phyloP scores from a whole-genome alignment of 2,113 vertebrate species.

The Rhinolophus ferrumequinum region DNA sequence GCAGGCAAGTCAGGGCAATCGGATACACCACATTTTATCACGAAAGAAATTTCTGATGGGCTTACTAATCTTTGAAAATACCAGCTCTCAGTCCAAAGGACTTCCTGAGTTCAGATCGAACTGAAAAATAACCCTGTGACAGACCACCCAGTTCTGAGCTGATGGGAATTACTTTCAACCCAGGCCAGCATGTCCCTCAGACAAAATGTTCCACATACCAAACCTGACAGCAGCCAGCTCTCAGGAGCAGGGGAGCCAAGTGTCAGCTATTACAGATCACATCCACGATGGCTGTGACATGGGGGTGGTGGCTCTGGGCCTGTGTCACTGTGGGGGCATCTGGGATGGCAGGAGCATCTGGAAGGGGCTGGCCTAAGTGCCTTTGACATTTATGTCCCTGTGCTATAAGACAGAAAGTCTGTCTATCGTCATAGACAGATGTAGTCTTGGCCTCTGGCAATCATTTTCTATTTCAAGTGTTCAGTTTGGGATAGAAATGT shows the following conservation, averaged over 20 bases:
- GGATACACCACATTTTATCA: constrained; percentile 28
- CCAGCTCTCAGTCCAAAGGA: constrained; percentile 16
- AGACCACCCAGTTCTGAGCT: constrained; percentile 63
- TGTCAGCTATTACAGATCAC: constrained; percentile 28
- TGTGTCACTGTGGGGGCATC: neutral
- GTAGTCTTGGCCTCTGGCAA: neutral
- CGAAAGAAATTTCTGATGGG: constrained; percentile 36
- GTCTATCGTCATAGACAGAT: neutral
- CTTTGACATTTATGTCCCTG: constrained; percentile 34
- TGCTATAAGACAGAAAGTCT: neutral
- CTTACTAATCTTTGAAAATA: constrained; percentile 58
- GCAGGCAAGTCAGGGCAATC: neutral
- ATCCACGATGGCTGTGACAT: neutral
- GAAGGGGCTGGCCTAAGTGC: neutral
- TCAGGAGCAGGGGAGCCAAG: constrained; percentile 47
- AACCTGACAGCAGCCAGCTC: constrained; percentile 48
- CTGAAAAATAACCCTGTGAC: constrained; percentile 67
- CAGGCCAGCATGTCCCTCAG: constrained; percentile 65
- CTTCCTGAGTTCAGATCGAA: constrained; percentile 40
- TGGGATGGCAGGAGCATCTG: neutral
- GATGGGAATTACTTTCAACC: constrained; percentile 71
- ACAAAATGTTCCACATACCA: constrained; percentile 76
- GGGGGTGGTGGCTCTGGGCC: neutral
- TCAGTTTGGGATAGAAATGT: neutral
- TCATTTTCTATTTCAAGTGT: neutral